A percentile compares a stretch with the other conserved stretches of the same genome.
phyloP scores from a whole-genome alignment of 2,113 vertebrate species.

The Xenopus borealis region DNA sequence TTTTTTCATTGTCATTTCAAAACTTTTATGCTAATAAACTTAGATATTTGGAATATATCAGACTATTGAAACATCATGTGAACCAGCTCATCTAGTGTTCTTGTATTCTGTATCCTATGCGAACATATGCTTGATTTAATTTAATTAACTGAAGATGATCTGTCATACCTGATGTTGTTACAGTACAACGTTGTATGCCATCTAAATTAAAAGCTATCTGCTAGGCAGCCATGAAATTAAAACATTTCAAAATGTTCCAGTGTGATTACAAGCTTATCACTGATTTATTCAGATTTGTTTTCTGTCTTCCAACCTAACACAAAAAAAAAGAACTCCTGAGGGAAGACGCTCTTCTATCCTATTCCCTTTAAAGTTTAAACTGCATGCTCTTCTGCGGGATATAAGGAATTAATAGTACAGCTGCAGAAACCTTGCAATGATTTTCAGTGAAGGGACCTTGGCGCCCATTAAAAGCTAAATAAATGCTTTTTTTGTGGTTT shows the following conservation, averaged over 20 bases:
- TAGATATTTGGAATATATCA: too few species aligned
- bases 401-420: too few species aligned
- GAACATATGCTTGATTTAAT: neutral
- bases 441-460: too few species aligned
- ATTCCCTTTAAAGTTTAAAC: too few species aligned
- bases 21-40: too few species aligned
- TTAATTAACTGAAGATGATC: neutral
- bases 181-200: neutral
- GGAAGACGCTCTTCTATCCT: too few species aligned
- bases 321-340: too few species aligned
- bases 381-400: too few species aligned
- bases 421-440: too few species aligned
- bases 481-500: too few species aligned
- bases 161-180: neutral
- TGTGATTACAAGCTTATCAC: neutral
- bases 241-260: slow-evolving; percentile 4
- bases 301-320: neutral
- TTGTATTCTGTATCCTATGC: neutral
- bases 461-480: too few species aligned
- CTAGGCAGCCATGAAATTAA: slow-evolving; percentile 13
- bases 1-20: too few species aligned
- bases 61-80: neutral
- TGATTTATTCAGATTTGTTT: slow-evolving; percentile 1
- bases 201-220: slow-evolving; percentile 6
- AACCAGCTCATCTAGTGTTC: neutral